Percentiles rank a stretch among this genome's conserved stretches.
Evolutionary conservation across 2,888 invertebrate genomes (phyloP).

Genomic region (Helicoverpa assulta): DNA sequence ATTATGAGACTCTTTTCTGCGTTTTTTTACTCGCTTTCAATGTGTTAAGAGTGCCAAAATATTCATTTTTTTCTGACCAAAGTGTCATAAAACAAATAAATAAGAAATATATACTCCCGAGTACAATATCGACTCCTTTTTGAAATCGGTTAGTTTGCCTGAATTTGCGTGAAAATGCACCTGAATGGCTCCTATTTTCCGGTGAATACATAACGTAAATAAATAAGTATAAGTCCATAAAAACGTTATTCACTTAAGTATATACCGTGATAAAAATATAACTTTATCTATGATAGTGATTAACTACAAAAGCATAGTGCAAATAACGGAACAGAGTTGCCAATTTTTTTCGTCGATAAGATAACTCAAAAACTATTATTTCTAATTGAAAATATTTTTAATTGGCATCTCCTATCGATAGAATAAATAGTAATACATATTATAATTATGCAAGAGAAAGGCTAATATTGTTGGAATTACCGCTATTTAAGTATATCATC

Average conservation of each 20-base stretch:
- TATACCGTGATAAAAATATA: constrained; percentile 24
- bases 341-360: constrained; percentile 15
- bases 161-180: neutral
- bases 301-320: constrained; percentile 41
- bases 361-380: too few species aligned
- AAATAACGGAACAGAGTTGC: constrained; percentile 43
- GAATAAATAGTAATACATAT: constrained; percentile 10
- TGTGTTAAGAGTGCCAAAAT: too few species aligned
- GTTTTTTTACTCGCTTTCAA: too few species aligned
- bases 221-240: constrained; percentile 3
- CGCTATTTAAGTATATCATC: neutral
- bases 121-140: too few species aligned
- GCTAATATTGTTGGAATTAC: constrained; percentile 45
- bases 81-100: too few species aligned
- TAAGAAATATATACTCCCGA: too few species aligned
- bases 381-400: neutral
- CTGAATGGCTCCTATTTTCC: neutral
- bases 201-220: constrained; percentile 13
- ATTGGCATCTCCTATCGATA: constrained; percentile 34
- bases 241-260: neutral
- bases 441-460: constrained; percentile 9
- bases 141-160: too few species aligned
- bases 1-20: too few species aligned
- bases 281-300: constrained; percentile 24
- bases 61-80: too few species aligned